These are phyloP conservation scores for Halichoerus grypus DNA, from an alignment of 2,113 vertebrate genomes.

Conservation along the genomic window DNA sequence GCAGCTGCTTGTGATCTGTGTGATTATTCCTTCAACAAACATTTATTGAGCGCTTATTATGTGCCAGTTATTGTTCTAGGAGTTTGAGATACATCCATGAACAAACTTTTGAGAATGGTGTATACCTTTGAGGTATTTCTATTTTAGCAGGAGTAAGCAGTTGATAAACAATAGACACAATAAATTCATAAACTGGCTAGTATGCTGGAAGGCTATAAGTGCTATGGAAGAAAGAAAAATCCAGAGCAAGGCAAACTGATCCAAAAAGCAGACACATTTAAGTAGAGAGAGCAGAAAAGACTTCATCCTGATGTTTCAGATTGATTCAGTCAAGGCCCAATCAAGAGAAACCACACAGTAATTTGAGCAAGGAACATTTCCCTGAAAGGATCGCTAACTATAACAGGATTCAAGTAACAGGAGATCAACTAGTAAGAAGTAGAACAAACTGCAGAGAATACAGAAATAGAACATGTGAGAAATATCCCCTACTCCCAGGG, in stretches of 20 bases:
- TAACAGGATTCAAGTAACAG: not conserved
- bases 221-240: not conserved
- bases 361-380: not conserved
- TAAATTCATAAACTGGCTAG: not conserved
- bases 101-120: not conserved
- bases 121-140: not conserved
- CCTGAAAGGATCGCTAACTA: not conserved
- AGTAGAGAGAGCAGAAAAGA: not conserved
- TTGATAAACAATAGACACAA: not conserved
- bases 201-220: not conserved
- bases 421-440: not conserved
- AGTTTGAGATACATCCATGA: not conserved
- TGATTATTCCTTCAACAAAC: not conserved
- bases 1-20: not conserved
- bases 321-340: not conserved
- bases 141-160: not conserved
- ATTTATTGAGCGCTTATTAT: not conserved
- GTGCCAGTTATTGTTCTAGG: not conserved
- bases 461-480: not conserved
- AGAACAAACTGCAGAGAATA: not conserved
- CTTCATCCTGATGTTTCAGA: not conserved
- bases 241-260: not conserved
- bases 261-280: not conserved
- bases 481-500: not conserved
- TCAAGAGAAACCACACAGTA: not conserved